Evolutionary conservation across 2,797 vertebrate species (phyloP).

Genomic region (Eulemur rubriventer): DNA sequence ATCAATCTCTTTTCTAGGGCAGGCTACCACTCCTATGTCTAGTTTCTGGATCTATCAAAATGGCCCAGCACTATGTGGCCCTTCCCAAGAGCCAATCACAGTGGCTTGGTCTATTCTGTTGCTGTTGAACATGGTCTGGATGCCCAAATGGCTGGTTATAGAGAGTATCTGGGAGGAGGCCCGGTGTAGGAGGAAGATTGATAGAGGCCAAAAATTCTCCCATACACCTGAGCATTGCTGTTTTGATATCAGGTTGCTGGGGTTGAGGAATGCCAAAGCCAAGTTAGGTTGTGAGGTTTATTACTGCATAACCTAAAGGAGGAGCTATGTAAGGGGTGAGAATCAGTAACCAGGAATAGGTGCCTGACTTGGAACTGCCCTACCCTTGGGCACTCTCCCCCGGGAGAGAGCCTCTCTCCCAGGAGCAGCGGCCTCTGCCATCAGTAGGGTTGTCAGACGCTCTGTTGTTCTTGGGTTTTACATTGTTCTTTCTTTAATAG

Average conservation of each 20-base stretch:
- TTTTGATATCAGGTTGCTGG: not conserved
- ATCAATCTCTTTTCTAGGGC: not conserved
- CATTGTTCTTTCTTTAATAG: not conserved
- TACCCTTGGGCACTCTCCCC: not conserved
- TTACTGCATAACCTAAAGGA: not conserved
- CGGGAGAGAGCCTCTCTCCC: not conserved
- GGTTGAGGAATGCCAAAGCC: not conserved
- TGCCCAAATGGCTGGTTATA: not conserved
- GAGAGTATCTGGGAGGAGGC: not conserved
- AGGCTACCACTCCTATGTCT: not conserved
- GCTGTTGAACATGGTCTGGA: not conserved
- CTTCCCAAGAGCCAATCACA: not conserved
- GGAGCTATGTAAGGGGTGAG: not conserved
- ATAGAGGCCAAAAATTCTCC: not conserved
- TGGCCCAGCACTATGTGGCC: not conserved
- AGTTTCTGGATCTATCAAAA: not conserved
- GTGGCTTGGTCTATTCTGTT: not conserved
- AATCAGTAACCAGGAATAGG: not conserved
- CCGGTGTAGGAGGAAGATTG: not conserved
- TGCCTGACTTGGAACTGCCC: not conserved
- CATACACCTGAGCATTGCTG: not conserved
- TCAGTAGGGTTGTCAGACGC: not conserved
- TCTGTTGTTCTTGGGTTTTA: not conserved
- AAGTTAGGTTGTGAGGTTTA: not conserved
- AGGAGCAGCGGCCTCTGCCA: not conserved